Conservation (phyloP, 2,888 invertebrate species). For the Campaea margaritaria region DNA sequence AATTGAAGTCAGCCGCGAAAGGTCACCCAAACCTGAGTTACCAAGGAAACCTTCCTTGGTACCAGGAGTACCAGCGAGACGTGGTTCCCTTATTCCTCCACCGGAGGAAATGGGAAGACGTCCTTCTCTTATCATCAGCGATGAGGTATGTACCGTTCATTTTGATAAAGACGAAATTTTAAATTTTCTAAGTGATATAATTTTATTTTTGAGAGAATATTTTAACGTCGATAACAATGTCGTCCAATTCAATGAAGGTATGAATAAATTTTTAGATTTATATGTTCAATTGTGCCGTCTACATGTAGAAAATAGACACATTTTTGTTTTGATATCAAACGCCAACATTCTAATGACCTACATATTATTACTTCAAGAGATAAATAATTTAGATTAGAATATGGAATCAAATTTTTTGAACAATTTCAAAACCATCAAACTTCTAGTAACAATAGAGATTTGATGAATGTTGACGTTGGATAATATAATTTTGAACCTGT, state of each 20-base stretch:
- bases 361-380: conserved; percentile 13
- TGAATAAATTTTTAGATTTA: conserved; percentile 58
- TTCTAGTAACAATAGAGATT: conserved; percentile 28
- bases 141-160: conserved; percentile 90
- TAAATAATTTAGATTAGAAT: background rate
- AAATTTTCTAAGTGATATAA: conserved; percentile 17
- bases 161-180: conserved; percentile 24
- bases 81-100: conserved; percentile 95
- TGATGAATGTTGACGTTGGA: conserved; percentile 49
- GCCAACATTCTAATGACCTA: conserved; percentile 49
- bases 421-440: background rate
- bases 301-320: conserved; percentile 31
- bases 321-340: conserved; percentile 39
- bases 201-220: conserved; percentile 42
- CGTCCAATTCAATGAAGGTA: conserved; percentile 67
- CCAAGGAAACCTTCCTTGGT: conserved; percentile 90
- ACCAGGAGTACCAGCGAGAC: conserved; percentile 82
- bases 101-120: conserved; percentile 94
- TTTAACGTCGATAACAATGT: conserved; percentile 50
- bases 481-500: conserved; percentile 55
- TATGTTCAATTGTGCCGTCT: conserved; percentile 63
- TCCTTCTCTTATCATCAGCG: conserved; percentile 96
- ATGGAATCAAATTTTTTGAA: no score
- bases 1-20: conserved; percentile 94
- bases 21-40: conserved; percentile 87